Conservation (phyloP, 2,113 vertebrate species). For the Nothobranchius furzeri region DNA sequence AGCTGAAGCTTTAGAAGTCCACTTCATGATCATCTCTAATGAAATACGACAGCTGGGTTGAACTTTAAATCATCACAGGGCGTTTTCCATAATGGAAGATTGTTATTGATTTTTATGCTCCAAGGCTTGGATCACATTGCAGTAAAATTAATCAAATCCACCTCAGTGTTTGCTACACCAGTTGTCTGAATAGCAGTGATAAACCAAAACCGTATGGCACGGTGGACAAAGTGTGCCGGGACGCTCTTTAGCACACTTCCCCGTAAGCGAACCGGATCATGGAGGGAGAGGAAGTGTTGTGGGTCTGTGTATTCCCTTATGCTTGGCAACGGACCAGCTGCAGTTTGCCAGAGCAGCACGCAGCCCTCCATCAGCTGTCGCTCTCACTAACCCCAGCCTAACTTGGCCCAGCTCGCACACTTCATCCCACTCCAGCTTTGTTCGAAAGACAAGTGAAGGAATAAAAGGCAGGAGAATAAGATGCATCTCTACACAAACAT, state of each 20-base stretch:
- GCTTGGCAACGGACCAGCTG: conserved; percentile 75
- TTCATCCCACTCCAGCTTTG: conserved; percentile 18
- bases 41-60: conserved; percentile 19
- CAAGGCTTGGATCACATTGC: conserved; percentile 32
- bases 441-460: conserved; percentile 30
- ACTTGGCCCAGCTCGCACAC: conserved; percentile 13
- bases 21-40: conserved; percentile 20
- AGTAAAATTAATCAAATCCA: conserved; percentile 40
- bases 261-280: conserved; percentile 50
- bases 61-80: conserved; percentile 36
- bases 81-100: conserved; percentile 57
- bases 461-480: not conserved
- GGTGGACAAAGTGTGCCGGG: conserved; percentile 26
- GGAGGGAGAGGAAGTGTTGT: conserved; percentile 66
- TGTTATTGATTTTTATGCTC: conserved; percentile 50
- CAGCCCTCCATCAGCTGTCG: conserved; percentile 76
- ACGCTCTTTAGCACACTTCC: no score
- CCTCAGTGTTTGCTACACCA: conserved; percentile 14
- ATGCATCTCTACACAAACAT: not conserved
- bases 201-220: conserved; percentile 4
- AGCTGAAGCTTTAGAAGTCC: conserved; percentile 20
- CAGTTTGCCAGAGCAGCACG: conserved; percentile 61
- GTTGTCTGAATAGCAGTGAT: not conserved
- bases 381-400: conserved; percentile 60
- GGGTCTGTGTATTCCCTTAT: conserved; percentile 63